Evolutionary conservation across 2,113 vertebrate genomes (phyloP).

Genomic region (Pontoporia blainvillei): DNA sequence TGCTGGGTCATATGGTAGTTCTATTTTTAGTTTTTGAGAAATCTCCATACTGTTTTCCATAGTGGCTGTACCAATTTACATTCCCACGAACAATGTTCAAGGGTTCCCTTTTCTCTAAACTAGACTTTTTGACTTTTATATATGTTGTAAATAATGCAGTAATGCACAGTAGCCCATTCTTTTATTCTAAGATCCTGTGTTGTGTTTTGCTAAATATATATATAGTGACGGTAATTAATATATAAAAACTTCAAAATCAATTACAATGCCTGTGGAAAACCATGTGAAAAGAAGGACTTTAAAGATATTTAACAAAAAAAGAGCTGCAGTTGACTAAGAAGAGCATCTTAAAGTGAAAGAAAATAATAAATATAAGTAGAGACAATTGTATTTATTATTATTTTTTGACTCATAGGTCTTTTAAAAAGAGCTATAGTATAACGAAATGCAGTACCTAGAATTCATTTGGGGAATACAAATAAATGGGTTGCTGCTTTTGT

Average conservation of each 20-base stretch:
- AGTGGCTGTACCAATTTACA: not conserved
- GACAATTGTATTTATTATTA: not conserved
- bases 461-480: not conserved
- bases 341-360: not conserved
- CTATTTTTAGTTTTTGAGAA: not conserved
- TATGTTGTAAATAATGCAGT: not conserved
- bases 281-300: not conserved
- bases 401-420: not conserved
- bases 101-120: not conserved
- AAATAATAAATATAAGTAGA: not conserved
- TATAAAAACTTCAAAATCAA: not conserved
- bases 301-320: not conserved
- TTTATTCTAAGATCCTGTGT: not conserved
- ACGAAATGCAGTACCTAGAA: not conserved
- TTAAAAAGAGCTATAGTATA: not conserved
- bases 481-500: not conserved
- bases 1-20: not conserved
- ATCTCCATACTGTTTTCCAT: not conserved
- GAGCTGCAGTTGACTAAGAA: not conserved
- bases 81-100: not conserved
- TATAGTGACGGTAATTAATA: not conserved
- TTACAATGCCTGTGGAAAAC: not conserved
- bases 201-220: not conserved
- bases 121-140: not conserved
- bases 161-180: not conserved